Percentiles rank a stretch among this genome's conserved stretches.
Evolutionary conservation across 2,113 vertebrate species (phyloP).

Genomic region (Pithys albifrons): DNA sequence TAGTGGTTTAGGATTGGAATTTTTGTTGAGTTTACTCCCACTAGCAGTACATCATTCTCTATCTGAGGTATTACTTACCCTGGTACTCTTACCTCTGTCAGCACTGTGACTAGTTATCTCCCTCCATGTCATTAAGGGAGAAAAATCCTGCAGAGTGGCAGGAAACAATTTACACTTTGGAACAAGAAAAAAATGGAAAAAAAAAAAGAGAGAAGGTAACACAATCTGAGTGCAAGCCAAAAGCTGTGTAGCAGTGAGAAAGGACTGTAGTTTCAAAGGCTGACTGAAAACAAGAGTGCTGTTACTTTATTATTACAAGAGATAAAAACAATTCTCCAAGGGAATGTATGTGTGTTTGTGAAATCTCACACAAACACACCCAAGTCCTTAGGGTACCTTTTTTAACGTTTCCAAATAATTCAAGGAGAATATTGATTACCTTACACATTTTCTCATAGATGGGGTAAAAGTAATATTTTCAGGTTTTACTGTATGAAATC

Average conservation of each 20-base stretch:
- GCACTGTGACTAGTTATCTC: conserved; percentile 69
- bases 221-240: conserved; percentile 33
- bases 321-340: background rate
- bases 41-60: conserved; percentile 51
- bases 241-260: background rate
- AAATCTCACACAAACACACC: background rate
- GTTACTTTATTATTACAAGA: background rate
- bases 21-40: conserved; percentile 58
- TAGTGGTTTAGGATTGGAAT: conserved; percentile 62
- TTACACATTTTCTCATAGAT: background rate
- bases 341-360: rapidly evolving
- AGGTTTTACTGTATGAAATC: background rate
- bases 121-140: conserved; percentile 49
- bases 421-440: background rate
- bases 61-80: conserved; percentile 68
- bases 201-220: background rate
- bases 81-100: conserved; percentile 59
- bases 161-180: conserved; percentile 70
- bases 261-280: background rate
- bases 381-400: background rate
- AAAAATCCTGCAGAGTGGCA: conserved; percentile 61
- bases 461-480: background rate
- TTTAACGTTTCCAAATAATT: background rate
- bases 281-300: background rate
- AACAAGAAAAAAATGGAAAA: background rate